phyloP scores from a whole-genome alignment of 2,113 vertebrate genomes.

The Sinocyclocheilus rhinocerous region DNA sequence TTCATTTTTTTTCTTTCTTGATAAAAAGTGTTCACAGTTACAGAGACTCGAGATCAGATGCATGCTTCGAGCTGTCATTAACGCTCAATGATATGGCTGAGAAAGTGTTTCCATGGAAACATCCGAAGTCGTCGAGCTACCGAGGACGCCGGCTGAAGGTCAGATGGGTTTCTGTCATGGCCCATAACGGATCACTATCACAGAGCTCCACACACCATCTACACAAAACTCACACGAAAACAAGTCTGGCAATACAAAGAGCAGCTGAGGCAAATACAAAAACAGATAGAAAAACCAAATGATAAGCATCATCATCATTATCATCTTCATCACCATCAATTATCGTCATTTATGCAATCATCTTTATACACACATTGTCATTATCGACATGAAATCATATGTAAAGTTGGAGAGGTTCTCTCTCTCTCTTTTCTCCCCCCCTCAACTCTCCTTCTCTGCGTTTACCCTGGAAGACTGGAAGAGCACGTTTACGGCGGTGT shows the following conservation, averaged over 20 bases:
- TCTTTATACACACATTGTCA: constrained; percentile 60
- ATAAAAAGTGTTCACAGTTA: constrained; percentile 39
- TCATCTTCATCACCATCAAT: constrained; percentile 31
- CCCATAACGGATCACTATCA: constrained; percentile 60
- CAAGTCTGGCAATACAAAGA: constrained; percentile 58
- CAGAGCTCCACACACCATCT: constrained; percentile 65
- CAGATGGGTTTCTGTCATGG: constrained; percentile 36
- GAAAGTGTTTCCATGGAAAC: constrained; percentile 31
- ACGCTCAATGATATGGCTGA: constrained; percentile 22
- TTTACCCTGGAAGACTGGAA: constrained; percentile 76
- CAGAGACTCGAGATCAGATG: constrained; percentile 39
- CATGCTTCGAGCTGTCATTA: constrained; percentile 33
- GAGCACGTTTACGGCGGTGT: constrained; percentile 36
- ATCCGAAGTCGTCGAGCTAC: neutral
- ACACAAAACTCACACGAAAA: constrained; percentile 52
- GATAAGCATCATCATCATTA: constrained; percentile 57
- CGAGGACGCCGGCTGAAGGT: constrained; percentile 21
- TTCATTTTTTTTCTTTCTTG: neutral
- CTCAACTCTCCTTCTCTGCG: constrained; percentile 53
- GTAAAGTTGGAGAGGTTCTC: constrained; percentile 72
- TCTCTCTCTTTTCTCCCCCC: constrained; percentile 65
- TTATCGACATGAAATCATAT: constrained; percentile 66
- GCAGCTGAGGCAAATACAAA: constrained; percentile 54
- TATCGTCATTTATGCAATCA: constrained; percentile 35
- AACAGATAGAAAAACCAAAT: constrained; percentile 52